Conservation (phyloP, 2,113 vertebrate genomes). For the Oophaga pumilio region DNA sequence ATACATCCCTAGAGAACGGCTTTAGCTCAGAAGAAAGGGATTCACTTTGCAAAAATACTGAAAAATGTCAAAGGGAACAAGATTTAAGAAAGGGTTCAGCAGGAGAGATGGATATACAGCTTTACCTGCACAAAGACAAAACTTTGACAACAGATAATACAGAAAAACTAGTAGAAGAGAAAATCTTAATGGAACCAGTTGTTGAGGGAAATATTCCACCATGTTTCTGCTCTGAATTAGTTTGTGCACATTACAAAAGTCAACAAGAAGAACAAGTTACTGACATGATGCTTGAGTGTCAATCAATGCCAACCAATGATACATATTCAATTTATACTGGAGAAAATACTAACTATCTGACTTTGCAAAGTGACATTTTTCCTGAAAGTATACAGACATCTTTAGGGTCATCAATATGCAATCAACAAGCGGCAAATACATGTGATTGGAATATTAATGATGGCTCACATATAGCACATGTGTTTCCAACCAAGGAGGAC, state of each 20-base stretch:
- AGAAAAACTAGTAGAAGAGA: neutral
- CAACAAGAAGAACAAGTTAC: neutral
- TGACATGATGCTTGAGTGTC: rapidly evolving
- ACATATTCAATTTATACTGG: conserved; percentile 61
- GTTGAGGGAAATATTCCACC: conserved; percentile 41
- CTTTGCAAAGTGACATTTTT: conserved; percentile 60
- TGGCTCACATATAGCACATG: neutral
- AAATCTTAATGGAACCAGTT: conserved; percentile 25
- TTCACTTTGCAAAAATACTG: rapidly evolving
- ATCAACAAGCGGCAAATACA: conserved; percentile 1
- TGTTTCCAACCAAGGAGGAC: conserved; percentile 44
- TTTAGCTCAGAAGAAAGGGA: conserved; percentile 3
- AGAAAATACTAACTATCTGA: conserved; percentile 62
- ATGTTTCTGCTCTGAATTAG: conserved; percentile 57
- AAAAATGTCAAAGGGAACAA: rapidly evolving
- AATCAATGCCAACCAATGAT: conserved; percentile 26
- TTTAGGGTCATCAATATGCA: neutral
- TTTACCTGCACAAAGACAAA: neutral
- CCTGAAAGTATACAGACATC: conserved; percentile 62
- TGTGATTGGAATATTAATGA: conserved; percentile 2
- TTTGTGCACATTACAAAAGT: conserved; percentile 58
- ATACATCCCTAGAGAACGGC: neutral
- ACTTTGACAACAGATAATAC: neutral
- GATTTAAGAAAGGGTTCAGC: conserved; percentile 23
- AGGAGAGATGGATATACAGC: neutral